These are phyloP conservation scores for Anticlea derivata DNA, from an alignment of 2,888 invertebrate genomes.

Conservation along the genomic window DNA sequence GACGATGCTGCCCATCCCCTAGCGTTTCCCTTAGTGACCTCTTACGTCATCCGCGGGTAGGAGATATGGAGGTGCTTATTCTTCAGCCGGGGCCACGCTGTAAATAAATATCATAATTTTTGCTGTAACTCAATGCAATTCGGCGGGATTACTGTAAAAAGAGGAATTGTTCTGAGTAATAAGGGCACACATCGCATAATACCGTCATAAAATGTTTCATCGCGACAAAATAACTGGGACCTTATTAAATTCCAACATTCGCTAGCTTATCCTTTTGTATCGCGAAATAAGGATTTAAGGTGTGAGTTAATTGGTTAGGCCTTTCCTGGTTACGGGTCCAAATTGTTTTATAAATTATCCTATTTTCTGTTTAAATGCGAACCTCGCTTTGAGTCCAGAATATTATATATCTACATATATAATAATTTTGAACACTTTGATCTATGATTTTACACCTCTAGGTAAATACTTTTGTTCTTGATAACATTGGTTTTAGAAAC, in stretches of 20 bases:
- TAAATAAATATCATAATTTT: no score
- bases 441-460: no score
- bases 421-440: no score
- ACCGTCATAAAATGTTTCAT: slow-evolving; percentile 69
- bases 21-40: no score
- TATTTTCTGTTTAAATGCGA: not conserved
- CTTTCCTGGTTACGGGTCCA: slow-evolving; percentile 5
- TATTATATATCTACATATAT: no score
- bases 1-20: no score
- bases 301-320: slow-evolving; percentile 17
- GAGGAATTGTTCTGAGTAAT: slow-evolving; percentile 64
- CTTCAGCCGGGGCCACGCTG: no score
- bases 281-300: slow-evolving; percentile 44
- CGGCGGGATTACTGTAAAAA: slow-evolving; percentile 66
- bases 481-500: no score
- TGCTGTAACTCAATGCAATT: slow-evolving; percentile 56
- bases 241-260: slow-evolving; percentile 68
- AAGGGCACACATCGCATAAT: slow-evolving; percentile 59
- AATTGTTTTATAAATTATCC: slow-evolving; percentile 20
- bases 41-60: no score
- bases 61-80: no score
- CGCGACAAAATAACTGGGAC: slow-evolving; percentile 52
- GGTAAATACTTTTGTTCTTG: no score
- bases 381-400: no score
- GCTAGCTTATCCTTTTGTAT: slow-evolving; percentile 46